Percentiles rank a stretch among this genome's conserved stretches.
Evolutionary conservation across 2,113 vertebrate genomes (phyloP).

Genomic region (Geothlypis trichas): DNA sequence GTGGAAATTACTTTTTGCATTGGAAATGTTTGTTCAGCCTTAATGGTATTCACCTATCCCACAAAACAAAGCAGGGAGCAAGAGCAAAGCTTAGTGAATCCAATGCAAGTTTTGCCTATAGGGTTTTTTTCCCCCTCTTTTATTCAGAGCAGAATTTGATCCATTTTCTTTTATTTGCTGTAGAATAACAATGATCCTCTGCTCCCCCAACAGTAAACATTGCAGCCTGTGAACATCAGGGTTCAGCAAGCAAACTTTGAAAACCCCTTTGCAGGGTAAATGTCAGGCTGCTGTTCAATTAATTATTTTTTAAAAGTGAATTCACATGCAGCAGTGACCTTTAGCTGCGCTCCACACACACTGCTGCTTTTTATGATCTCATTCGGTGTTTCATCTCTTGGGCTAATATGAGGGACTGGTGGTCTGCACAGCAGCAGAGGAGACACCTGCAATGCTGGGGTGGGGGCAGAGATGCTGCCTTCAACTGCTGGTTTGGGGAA

Average conservation of each 20-base stretch:
- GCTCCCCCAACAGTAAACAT: constrained; percentile 29
- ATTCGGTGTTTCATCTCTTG: background rate
- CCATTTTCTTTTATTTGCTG: constrained; percentile 48
- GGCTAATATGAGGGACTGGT: background rate
- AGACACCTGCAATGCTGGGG: background rate
- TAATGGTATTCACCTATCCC: background rate
- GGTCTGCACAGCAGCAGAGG: background rate
- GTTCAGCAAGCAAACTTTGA: constrained; percentile 53
- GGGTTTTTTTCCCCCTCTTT: background rate
- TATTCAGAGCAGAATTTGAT: constrained; percentile 21
- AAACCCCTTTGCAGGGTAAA: constrained; percentile 53
- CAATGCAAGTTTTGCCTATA: background rate
- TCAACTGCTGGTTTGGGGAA: background rate
- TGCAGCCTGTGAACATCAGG: constrained; percentile 26
- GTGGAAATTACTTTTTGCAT: background rate
- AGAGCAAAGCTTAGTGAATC: background rate
- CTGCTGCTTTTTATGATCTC: constrained; percentile 9
- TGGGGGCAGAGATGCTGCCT: background rate
- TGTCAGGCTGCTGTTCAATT: constrained; percentile 61
- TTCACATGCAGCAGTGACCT: constrained; percentile 56
- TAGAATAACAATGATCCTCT: constrained; percentile 41
- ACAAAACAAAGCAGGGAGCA: background rate
- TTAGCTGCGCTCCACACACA: constrained; percentile 9
- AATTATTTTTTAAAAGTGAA: constrained; percentile 54
- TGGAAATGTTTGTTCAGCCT: background rate